Conservation (phyloP, 2,797 vertebrate species). For the Danio albolineatus region DNA sequence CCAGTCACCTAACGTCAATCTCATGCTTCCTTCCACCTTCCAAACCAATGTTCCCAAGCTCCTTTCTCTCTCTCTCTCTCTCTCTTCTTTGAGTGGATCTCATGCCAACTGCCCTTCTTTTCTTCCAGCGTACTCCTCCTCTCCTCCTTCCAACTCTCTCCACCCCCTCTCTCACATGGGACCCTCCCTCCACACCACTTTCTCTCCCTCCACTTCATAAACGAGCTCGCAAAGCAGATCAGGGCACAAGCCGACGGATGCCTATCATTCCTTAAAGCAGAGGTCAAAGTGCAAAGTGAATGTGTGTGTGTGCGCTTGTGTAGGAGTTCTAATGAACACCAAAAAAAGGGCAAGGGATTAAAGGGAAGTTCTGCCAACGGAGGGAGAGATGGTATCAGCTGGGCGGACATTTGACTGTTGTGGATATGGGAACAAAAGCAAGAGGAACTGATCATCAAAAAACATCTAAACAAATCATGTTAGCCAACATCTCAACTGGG, state of each 20-base stretch:
- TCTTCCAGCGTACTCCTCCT: constrained; percentile 43
- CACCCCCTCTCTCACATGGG: constrained; percentile 57
- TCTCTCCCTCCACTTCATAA: constrained; percentile 77
- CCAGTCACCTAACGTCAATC: constrained; percentile 48
- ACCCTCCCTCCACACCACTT: constrained; percentile 67
- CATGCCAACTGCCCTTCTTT: constrained; percentile 53
- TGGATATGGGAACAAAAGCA: constrained; percentile 23
- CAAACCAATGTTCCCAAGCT: constrained; percentile 40
- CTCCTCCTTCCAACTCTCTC: constrained; percentile 60
- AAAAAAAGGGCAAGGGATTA: constrained; percentile 8
- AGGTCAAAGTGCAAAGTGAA: constrained; percentile 74
- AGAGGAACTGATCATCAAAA: constrained; percentile 22
- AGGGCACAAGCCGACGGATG: constrained; percentile 83
- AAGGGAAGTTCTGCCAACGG: neutral
- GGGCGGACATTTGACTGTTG: constrained; percentile 30
- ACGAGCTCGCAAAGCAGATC: constrained; percentile 76
- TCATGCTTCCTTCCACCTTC: constrained; percentile 52
- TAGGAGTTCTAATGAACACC: constrained; percentile 42
- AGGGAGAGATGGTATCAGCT: constrained; percentile 30
- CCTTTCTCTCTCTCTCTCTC: constrained; percentile 40
- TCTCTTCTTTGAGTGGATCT: constrained; percentile 45
- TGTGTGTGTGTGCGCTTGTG: constrained; percentile 29
- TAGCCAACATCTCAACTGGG: constrained; percentile 2
- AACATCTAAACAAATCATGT: neutral
- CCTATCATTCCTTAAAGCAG: constrained; percentile 90